Percentiles rank a stretch among this genome's conserved stretches.
phyloP scores from a whole-genome alignment of 2,113 vertebrate genomes.

The Myotis lucifugus region DNA sequence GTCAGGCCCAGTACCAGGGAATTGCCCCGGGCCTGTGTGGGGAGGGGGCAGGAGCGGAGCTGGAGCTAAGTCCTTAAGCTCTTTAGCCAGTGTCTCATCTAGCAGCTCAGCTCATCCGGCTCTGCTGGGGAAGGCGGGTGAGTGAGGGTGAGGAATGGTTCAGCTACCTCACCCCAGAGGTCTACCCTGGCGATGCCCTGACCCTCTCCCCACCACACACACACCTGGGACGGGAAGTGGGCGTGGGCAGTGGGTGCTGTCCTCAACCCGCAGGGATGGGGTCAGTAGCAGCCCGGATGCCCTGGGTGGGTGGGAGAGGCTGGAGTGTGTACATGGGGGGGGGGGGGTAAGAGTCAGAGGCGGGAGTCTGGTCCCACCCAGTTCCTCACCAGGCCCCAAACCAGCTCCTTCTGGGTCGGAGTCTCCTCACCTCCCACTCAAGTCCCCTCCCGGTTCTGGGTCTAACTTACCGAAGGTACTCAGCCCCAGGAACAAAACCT shows the following conservation, averaged over 20 bases:
- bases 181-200: neutral
- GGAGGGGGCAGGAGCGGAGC: neutral
- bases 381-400: neutral
- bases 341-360: neutral
- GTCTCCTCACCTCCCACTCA: neutral
- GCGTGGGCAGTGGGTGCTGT: neutral
- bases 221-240: neutral
- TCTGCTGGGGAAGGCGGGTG: neutral
- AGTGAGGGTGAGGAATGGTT: neutral
- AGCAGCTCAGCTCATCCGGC: constrained; percentile 60
- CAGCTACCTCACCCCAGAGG: neutral
- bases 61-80: constrained; percentile 77
- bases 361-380: neutral
- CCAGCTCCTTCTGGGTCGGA: neutral
- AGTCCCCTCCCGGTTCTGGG: neutral
- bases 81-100: constrained; percentile 71
- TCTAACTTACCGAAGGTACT: constrained; percentile 74
- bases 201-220: no score
- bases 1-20: neutral
- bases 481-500: constrained; percentile 70
- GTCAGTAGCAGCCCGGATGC: neutral
- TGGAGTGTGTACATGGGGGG: no score
- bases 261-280: neutral
- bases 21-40: neutral
- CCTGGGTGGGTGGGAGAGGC: neutral